phyloP scores from a whole-genome alignment of 2,888 invertebrate species.

The Steromphala cineraria region DNA sequence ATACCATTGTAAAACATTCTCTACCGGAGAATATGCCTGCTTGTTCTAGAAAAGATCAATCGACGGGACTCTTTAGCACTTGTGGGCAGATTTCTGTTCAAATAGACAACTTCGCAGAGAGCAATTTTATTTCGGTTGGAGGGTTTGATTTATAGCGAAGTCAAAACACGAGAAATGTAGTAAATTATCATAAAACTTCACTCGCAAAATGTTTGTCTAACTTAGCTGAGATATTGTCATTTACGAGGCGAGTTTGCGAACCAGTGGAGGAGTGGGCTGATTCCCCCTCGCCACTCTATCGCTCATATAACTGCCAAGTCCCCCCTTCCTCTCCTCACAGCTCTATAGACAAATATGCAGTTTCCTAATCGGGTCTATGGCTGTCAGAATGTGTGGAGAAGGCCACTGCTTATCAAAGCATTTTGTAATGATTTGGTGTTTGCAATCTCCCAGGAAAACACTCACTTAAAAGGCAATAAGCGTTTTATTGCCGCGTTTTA shows the following conservation, averaged over 20 bases:
- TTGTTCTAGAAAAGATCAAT: neutral
- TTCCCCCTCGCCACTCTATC: neutral
- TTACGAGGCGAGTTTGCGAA: neutral
- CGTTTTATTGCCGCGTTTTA: conserved; percentile 10
- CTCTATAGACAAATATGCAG: neutral
- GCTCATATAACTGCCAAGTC: conserved; percentile 11
- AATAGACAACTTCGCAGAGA: neutral
- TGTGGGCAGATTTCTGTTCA: neutral
- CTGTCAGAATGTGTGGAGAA: neutral
- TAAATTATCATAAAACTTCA: conserved; percentile 24
- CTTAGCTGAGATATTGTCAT: conserved; percentile 9
- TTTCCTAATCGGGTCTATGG: neutral
- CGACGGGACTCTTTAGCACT: neutral
- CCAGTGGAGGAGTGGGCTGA: neutral
- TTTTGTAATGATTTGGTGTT: conserved; percentile 20
- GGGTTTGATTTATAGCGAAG: neutral
- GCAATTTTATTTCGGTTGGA: conserved; percentile 6
- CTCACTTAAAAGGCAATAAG: conserved; percentile 21
- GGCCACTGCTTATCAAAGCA: conserved; percentile 9
- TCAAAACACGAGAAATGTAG: conserved; percentile 3
- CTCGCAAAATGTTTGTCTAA: conserved; percentile 28
- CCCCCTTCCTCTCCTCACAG: neutral
- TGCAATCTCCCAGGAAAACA: neutral
- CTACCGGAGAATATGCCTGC: neutral
- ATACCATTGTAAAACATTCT: conserved; percentile 10